Evolutionary conservation across 2,888 invertebrate genomes (phyloP).

Genomic region (Dichetophora obliterata): DNA sequence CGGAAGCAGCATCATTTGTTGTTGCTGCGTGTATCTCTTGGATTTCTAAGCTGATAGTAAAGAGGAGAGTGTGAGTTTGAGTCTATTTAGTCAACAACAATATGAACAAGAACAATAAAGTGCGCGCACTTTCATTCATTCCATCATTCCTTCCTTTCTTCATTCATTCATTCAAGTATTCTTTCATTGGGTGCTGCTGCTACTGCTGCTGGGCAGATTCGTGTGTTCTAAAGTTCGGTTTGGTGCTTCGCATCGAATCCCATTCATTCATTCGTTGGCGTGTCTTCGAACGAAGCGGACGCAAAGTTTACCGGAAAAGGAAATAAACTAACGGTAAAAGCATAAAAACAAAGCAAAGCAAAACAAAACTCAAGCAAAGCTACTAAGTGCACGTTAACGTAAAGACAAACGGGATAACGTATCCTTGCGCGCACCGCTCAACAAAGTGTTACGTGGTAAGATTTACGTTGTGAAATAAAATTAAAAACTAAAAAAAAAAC

Average conservation of each 20-base stretch:
- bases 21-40: too few relatives aligned
- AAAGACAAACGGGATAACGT: not conserved
- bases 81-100: too few relatives aligned
- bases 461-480: not conserved
- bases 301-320: conserved; percentile 17
- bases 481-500: too few relatives aligned
- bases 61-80: too few relatives aligned
- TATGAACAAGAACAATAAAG: not conserved
- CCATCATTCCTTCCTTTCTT: not conserved
- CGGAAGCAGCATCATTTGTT: too few relatives aligned
- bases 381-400: not conserved
- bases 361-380: not conserved
- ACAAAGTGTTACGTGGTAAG: conserved; percentile 12
- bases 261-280: conserved; percentile 46
- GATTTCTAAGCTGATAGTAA: too few relatives aligned
- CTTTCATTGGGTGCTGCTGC: not conserved
- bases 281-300: conserved; percentile 49
- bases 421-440: not conserved
- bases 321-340: not conserved
- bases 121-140: conserved; percentile 11
- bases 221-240: not conserved
- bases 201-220: not conserved
- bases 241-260: conserved; percentile 9
- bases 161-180: not conserved
- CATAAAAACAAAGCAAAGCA: not conserved